Evolutionary conservation across 1,140 invertebrate genomes (phyloP), one percentile per base, ranked within the genome.

Genomic region (Gerris buenoi): DNA sequence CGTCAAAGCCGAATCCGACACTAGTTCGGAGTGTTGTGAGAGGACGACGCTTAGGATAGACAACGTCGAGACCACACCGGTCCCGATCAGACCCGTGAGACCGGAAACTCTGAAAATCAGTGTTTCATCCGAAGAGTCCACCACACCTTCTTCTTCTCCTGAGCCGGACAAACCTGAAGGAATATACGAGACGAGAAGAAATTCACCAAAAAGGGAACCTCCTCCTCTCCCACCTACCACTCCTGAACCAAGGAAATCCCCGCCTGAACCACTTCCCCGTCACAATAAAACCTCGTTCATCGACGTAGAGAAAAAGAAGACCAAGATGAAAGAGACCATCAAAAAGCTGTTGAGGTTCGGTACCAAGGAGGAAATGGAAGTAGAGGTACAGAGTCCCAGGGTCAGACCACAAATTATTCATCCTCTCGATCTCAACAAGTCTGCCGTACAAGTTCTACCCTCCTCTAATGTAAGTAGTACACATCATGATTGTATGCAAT

Each of bases 351-450:
- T 93, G 5, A 79, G 90, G 58, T 86, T 92, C 25, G 69, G 67
- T n/a, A 72, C 65, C 27, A 75, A 77, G 1, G 66, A 67, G 1
- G 67, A 68, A 74, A 77, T 2, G 72, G 78, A 63, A 70, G 73
- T 58, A 72, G 78, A 73, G 70, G 80, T 65, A n/a, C 85, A 70
- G 74, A 78, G 72, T 59, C 80, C 71, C 71, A 87, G 88, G 73
- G 86, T 86, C 0, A 80, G 88, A 23, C 77, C 90, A 13, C 88
- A 92, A 59, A 94, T 94, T 63, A 90, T 93, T 69, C 91, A 94
- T 81, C 91, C 91, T 15, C 78, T 89, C 64, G 90, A 94, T 71
- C 80, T 93, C 22, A 90, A 91, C 75, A 87, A 87, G 14, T 85
- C 86, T 1, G 86, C 79, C 25, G 88, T 90, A 0, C 86, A 91